Evolutionary conservation across 1,140 invertebrate species (phyloP).

Genomic region (Bombus waltoni): DNA sequence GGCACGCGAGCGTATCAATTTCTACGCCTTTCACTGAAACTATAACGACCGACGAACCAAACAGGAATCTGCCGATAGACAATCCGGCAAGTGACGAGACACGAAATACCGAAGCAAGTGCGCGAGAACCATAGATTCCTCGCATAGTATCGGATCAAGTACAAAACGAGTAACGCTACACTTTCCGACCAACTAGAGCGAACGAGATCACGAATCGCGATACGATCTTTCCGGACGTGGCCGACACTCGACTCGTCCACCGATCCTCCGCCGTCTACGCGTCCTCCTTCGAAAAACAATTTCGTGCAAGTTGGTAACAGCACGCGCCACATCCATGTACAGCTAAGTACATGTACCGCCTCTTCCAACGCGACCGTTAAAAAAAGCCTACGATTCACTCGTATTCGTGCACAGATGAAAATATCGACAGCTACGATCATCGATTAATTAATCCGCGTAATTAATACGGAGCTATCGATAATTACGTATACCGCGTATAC

Average conservation of each 20-base stretch:
- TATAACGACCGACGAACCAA: neutral
- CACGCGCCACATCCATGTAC: neutral
- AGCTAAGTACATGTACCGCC: neutral
- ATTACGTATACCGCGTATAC: neutral
- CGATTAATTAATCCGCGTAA: too few relatives aligned
- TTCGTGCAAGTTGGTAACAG: neutral
- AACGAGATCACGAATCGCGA: constrained; percentile 2
- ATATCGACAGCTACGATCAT: neutral
- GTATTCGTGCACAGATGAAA: neutral
- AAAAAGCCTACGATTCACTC: neutral
- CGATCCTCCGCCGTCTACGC: constrained; percentile 4
- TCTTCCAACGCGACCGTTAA: neutral
- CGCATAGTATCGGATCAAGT: constrained; percentile 13
- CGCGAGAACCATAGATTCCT: neutral
- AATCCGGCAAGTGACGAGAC: neutral
- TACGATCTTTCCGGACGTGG: constrained; percentile 7
- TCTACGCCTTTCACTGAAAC: neutral
- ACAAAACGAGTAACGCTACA: constrained; percentile 20
- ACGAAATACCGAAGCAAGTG: neutral
- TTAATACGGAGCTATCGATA: neutral
- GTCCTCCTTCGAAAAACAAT: neutral
- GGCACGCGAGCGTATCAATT: neutral
- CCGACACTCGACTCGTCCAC: neutral
- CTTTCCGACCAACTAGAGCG: neutral
- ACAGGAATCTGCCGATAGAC: neutral